A percentile compares a stretch with the other conserved stretches of the same genome.
Evolutionary conservation across 2,888 invertebrate genomes (phyloP).

Genomic region (Teinopalpus imperialis): DNA sequence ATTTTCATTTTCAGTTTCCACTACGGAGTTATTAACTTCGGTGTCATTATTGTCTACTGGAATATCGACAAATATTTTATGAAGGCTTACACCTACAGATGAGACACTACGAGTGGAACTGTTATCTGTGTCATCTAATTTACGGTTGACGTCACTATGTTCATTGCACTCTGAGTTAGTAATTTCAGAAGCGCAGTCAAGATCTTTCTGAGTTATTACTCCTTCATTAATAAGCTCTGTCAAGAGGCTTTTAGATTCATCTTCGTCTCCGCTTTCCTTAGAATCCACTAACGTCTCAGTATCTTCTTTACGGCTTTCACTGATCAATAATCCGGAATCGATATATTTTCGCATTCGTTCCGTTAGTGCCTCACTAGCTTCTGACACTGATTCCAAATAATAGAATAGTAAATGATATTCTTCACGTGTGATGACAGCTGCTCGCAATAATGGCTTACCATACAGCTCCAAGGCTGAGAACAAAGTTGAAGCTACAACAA

Average conservation of each 20-base stretch:
- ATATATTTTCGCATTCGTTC: slow-evolving; percentile 76
- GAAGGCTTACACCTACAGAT: slow-evolving; percentile 53
- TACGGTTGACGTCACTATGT: slow-evolving; percentile 46
- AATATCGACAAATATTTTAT: slow-evolving; percentile 68
- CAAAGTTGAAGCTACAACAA: slow-evolving; percentile 76
- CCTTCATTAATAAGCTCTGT: slow-evolving; percentile 74
- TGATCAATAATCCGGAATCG: slow-evolving; percentile 71
- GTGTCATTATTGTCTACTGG: slow-evolving; percentile 66
- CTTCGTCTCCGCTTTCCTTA: slow-evolving; percentile 42
- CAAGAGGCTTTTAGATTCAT: slow-evolving; percentile 65
- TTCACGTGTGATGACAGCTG: slow-evolving; percentile 73
- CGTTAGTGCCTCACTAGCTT: slow-evolving; percentile 71
- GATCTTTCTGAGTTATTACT: slow-evolving; percentile 66
- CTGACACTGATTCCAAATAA: slow-evolving; percentile 74
- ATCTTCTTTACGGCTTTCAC: slow-evolving; percentile 44
- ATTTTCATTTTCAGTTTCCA: slow-evolving; percentile 63
- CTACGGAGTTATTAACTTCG: slow-evolving; percentile 54
- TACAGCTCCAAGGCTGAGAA: slow-evolving; percentile 84
- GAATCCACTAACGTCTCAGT: slow-evolving; percentile 42
- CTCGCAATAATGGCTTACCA: slow-evolving; percentile 81
- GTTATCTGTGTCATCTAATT: slow-evolving; percentile 57
- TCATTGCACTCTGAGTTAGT: slow-evolving; percentile 61
- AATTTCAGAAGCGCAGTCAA: slow-evolving; percentile 66
- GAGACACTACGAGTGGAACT: slow-evolving; percentile 58
- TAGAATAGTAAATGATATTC: slow-evolving; percentile 80